Base-by-base conservation (phyloP, 2,113 vertebrate genomes). In the Andinoacara biseriatus region DNA sequence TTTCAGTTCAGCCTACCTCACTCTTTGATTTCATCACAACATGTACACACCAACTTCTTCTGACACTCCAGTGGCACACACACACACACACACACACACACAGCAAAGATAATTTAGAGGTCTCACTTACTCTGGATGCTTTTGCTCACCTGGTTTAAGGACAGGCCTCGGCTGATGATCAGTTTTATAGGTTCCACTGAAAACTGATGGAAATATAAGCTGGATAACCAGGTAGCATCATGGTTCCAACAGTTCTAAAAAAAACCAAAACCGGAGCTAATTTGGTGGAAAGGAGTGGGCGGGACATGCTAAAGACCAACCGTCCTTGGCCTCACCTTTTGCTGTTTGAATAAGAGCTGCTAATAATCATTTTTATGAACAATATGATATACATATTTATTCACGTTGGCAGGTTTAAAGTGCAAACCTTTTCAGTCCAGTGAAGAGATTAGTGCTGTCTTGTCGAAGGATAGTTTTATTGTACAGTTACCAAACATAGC, bases 1-100 rank as follows among this genome's bases (percentile, higher is more conserved):
- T 67, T 77, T 86, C 29, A 15, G 35, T 54, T 84, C 10, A 40
- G 14, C 63, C 88, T 88, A 88, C 86, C 86, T 89, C 88, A 57
- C 62, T 65, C 20, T 43, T 83, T 69, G 58, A 59, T 38, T 79
- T 62, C 86, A 88, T 2, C n/a, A n/a, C n/a, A n/a, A n/a, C n/a
- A n/a, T n/a, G n/a, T n/a, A n/a, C n/a, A n/a, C n/a, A n/a, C n/a
- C n/a, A n/a, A n/a, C n/a, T n/a, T n/a, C 38, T 10, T 26, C 24
- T 67, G 38, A 0, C 24, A 0, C 13, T 18, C 3, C 38, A 43
- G 2, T 18, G 8, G 9, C 46, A 46, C 8, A 18, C 63, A 49
- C 46, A n/a, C n/a, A n/a, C n/a, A n/a, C n/a, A n/a, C n/a, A n/a
- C n/a, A n/a, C n/a, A n/a, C n/a, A n/a, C 40, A 4, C 26, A 67